These are phyloP conservation scores for Pseudocheirus occidentalis DNA, from an alignment of 2,797 vertebrate species.

Conservation along the genomic window DNA sequence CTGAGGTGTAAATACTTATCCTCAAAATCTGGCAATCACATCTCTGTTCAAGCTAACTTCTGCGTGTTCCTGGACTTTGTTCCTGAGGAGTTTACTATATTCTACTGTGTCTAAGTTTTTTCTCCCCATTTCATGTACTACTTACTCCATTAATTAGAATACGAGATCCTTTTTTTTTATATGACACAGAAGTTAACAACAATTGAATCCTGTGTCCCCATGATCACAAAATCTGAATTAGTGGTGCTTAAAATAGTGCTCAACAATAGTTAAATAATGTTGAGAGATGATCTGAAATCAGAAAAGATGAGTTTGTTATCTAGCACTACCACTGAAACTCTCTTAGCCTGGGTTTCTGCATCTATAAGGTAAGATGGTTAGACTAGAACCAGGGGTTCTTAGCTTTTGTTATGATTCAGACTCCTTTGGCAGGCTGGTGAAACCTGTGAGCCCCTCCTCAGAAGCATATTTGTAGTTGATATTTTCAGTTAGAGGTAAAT, in stretches of 20 bases:
- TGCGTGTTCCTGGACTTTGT: not conserved
- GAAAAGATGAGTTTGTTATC: not conserved
- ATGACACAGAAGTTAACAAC: not conserved
- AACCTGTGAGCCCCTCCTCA: not conserved
- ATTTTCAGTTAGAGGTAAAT: not conserved
- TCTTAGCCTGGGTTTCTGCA: not conserved
- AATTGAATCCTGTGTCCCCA: not conserved
- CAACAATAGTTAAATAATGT: not conserved
- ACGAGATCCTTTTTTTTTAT: not conserved
- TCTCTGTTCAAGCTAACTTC: not conserved
- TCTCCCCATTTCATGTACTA: not conserved
- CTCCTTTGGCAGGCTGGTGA: not conserved
- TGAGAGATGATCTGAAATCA: not conserved
- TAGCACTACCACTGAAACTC: not conserved
- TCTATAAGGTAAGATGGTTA: not conserved
- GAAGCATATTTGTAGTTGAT: not conserved
- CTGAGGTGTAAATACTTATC: not conserved
- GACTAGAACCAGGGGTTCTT: not conserved
- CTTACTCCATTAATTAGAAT: not conserved
- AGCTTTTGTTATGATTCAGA: not conserved
- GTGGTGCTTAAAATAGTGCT: no score
- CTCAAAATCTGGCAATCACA: not conserved
- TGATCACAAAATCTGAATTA: no score
- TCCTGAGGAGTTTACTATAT: not conserved
- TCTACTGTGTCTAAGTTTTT: not conserved